A percentile compares a stretch with the other conserved stretches of the same genome.
Conservation (phyloP, 2,888 invertebrate species). For the Agonopterix alstromeriana region DNA sequence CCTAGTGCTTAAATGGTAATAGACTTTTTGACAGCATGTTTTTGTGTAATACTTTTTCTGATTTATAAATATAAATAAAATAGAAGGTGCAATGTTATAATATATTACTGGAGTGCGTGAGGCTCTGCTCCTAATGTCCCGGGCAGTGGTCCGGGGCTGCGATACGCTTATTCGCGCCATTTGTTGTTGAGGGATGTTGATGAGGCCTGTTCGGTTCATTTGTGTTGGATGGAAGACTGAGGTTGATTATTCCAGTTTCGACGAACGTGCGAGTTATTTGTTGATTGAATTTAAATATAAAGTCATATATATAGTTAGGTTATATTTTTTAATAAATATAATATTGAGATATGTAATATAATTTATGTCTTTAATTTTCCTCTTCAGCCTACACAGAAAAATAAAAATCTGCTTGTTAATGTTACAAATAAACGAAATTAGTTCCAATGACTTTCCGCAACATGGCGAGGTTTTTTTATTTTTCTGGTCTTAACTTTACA, state of each 20-base stretch:
- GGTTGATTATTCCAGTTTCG: slow-evolving; percentile 73
- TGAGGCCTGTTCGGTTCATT: slow-evolving; percentile 53
- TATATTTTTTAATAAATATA: slow-evolving; percentile 78
- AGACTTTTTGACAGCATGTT: slow-evolving; percentile 51
- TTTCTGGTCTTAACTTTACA: no score
- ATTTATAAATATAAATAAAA: slow-evolving; percentile 44
- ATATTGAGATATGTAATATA: slow-evolving; percentile 76
- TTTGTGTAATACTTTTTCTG: slow-evolving; percentile 54
- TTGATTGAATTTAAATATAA: slow-evolving; percentile 75
- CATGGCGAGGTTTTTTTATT: no score
- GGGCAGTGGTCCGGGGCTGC: slow-evolving; percentile 4
- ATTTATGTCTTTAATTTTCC: slow-evolving; percentile 36
- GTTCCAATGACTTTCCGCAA: no score
- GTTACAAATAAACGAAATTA: no score
- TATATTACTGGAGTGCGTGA: slow-evolving; percentile 33
- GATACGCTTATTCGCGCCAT: slow-evolving; percentile 45
- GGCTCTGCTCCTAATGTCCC: neutral
- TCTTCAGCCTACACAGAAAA: neutral
- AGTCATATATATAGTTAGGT: slow-evolving; percentile 77
- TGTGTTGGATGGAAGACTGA: slow-evolving; percentile 70
- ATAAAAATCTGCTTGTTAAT: no score
- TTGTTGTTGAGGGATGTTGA: slow-evolving; percentile 35
- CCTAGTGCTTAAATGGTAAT: slow-evolving; percentile 27
- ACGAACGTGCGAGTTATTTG: slow-evolving; percentile 73
- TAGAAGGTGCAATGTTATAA: slow-evolving; percentile 69